Conservation (phyloP, 2,888 invertebrate genomes). For the Gymnoscelis rufifasciata region DNA sequence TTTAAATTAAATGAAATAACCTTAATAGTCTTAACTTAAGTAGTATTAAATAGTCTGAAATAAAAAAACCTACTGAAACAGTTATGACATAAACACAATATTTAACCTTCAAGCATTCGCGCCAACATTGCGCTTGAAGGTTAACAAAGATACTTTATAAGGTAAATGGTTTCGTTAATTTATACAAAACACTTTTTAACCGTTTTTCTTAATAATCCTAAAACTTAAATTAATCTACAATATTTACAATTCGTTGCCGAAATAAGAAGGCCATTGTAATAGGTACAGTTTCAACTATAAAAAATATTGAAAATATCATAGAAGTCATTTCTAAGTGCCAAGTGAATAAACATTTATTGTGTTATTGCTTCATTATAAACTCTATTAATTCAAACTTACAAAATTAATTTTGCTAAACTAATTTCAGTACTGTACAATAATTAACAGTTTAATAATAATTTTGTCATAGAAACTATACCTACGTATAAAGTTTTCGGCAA, state of each 20-base stretch:
- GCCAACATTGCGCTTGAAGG: too few relatives aligned
- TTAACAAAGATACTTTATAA: too few relatives aligned
- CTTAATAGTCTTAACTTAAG: too few relatives aligned
- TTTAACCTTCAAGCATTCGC: too few relatives aligned
- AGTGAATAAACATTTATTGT: constrained; percentile 4
- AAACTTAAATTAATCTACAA: constrained; percentile 13
- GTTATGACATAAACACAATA: too few relatives aligned
- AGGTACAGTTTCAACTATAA: constrained; percentile 40
- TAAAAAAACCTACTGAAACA: too few relatives aligned
- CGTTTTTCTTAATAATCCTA: too few relatives aligned
- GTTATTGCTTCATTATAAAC: constrained; percentile 1
- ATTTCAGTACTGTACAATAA: not conserved
- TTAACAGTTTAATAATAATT: constrained; percentile 3
- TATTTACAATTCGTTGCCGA: constrained; percentile 45
- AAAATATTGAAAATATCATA: constrained; percentile 8
- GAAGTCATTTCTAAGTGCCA: constrained; percentile 7
- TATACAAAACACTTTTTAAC: not conserved
- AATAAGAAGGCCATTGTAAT: constrained; percentile 45
- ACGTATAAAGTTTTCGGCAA: constrained; percentile 35
- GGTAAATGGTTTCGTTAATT: too few relatives aligned
- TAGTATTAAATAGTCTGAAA: too few relatives aligned
- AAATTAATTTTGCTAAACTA: constrained; percentile 7
- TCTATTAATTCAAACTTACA: constrained; percentile 5
- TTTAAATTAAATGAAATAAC: too few relatives aligned
- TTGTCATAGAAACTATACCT: constrained; percentile 38